Evolutionary conservation across 2,888 invertebrate genomes (phyloP).

Genomic region (Cancer borealis): DNA sequence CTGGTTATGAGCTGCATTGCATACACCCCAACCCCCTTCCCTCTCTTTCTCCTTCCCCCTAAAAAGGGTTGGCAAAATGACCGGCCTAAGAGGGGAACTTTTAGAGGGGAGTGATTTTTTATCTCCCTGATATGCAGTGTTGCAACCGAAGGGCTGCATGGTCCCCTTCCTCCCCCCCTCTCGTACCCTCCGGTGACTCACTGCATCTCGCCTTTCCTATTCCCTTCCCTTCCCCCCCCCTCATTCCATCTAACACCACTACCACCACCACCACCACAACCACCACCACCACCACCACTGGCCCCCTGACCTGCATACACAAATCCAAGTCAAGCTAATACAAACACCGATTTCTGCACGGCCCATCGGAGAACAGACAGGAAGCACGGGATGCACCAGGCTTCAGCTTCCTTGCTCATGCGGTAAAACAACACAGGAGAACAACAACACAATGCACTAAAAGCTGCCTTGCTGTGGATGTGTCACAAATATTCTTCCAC

Average conservation of each 20-base stretch:
- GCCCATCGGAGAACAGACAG: neutral
- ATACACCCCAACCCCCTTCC: slow-evolving; percentile 58
- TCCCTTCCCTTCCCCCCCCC: neutral
- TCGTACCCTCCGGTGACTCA: slow-evolving; percentile 49
- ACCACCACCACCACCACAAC: neutral
- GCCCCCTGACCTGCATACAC: slow-evolving; percentile 25
- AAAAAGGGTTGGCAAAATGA: slow-evolving; percentile 72
- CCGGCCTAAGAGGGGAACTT: slow-evolving; percentile 74
- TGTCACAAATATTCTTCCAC: neutral
- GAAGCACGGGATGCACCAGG: slow-evolving; percentile 18
- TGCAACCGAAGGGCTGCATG: slow-evolving; percentile 48
- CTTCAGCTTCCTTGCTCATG: neutral
- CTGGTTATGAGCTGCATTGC: slow-evolving; percentile 71
- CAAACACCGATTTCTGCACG: neutral
- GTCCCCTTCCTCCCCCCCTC: slow-evolving; percentile 30
- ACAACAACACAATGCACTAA: neutral
- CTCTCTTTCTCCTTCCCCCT: slow-evolving; percentile 59
- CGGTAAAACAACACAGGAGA: neutral
- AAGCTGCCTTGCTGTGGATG: neutral
- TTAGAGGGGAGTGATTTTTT: slow-evolving; percentile 65
- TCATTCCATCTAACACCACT: neutral
- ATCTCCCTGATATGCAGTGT: slow-evolving; percentile 65
- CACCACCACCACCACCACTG: neutral
- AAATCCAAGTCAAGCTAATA: slow-evolving; percentile 16
- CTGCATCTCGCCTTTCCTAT: slow-evolving; percentile 52